These are phyloP conservation scores for Dryococelus australis DNA, from an alignment of 2,888 invertebrate species.

Conservation along the genomic window DNA sequence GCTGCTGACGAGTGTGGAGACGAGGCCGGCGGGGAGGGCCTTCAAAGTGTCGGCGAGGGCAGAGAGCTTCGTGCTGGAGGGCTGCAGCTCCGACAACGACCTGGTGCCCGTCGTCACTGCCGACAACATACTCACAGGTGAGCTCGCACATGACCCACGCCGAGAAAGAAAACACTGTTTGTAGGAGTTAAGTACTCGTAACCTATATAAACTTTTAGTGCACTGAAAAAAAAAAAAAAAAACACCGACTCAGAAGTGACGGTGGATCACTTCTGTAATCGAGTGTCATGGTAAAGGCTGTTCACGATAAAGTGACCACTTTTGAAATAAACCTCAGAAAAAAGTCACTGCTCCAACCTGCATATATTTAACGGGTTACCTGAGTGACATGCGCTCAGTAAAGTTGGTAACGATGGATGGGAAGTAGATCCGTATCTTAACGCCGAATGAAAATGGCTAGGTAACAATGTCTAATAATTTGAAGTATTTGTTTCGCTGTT, in stretches of 20 bases:
- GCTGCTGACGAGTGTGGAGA: conserved; percentile 72
- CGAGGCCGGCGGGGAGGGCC: conserved; percentile 70
- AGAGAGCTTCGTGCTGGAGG: conserved; percentile 80
- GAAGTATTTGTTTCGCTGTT: too few species aligned
- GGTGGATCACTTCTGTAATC: too few species aligned
- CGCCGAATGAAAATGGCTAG: too few species aligned
- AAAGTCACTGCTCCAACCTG: too few species aligned
- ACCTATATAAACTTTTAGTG: background rate
- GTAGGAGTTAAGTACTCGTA: background rate
- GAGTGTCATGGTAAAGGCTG: too few species aligned
- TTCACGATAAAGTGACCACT: too few species aligned
- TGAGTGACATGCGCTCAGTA: too few species aligned
- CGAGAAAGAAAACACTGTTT: background rate
- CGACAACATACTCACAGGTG: conserved; percentile 63
- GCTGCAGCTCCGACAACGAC: conserved; percentile 75
- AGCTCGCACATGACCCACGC: background rate
- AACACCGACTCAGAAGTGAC: background rate
- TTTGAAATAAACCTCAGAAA: too few species aligned
- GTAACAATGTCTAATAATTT: too few species aligned
- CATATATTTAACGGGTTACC: too few species aligned
- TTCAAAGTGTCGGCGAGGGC: conserved; percentile 74
- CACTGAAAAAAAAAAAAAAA: background rate
- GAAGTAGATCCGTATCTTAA: too few species aligned
- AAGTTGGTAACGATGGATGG: too few species aligned
- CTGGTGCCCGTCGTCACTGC: conserved; percentile 73